Evolutionary conservation across 2,797 vertebrate species (phyloP).

Genomic region (Gambelia wislizenii): DNA sequence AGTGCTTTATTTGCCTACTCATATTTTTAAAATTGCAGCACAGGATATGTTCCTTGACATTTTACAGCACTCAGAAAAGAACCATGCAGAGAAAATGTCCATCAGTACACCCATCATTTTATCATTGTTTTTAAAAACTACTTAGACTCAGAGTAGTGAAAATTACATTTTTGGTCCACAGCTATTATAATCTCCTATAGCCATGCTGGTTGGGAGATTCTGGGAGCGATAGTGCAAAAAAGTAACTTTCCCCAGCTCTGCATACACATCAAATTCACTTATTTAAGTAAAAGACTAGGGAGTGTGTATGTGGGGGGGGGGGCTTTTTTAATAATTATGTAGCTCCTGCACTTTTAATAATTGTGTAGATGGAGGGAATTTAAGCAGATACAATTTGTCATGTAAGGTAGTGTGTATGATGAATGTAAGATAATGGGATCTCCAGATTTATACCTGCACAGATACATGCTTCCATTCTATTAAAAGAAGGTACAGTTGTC

Average conservation of each 20-base stretch:
- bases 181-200: background rate
- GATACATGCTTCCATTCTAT: background rate
- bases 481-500: background rate
- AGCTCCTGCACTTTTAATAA: background rate
- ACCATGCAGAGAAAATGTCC: background rate
- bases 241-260: background rate
- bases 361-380: too few species aligned
- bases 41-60: conserved; percentile 40
- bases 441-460: background rate
- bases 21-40: conserved; percentile 52
- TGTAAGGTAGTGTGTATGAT: too few species aligned
- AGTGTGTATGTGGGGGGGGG: background rate
- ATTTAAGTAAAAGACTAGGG: background rate
- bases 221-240: background rate
- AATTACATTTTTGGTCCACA: background rate
- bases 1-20: conserved; percentile 51
- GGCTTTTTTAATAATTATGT: too few species aligned
- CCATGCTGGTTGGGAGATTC: background rate
- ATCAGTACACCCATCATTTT: background rate
- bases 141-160: rapidly evolving
- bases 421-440: background rate
- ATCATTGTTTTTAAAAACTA: conserved; percentile 25
- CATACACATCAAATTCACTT: too few species aligned
- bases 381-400: too few species aligned
- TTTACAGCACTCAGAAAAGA: conserved; percentile 37